These are phyloP conservation scores for Ornithoptera alexandrae DNA, from an alignment of 2,888 invertebrate species.

Conservation along the genomic window DNA sequence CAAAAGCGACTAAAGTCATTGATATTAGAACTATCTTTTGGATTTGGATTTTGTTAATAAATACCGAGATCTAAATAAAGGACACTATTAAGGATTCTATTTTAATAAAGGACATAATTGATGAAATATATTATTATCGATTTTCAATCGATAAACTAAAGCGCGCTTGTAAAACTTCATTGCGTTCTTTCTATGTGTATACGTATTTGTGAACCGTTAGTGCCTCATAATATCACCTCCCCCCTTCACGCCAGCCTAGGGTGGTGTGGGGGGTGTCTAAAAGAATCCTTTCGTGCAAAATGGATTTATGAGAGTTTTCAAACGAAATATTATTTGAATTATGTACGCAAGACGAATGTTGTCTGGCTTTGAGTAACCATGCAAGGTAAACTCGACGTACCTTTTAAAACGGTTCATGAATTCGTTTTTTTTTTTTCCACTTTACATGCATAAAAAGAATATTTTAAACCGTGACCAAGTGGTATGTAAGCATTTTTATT, in stretches of 20 bases:
- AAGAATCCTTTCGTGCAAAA: slow-evolving; percentile 69
- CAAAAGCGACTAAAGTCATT: no score
- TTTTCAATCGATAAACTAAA: neutral
- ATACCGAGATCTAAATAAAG: no score
- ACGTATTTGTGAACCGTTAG: slow-evolving; percentile 23
- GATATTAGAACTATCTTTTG: no score
- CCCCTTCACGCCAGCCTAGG: slow-evolving; percentile 32
- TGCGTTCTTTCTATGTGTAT: slow-evolving; percentile 12
- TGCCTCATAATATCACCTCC: slow-evolving; percentile 30
- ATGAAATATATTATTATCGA: no score
- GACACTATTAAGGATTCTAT: no score
- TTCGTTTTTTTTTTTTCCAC: slow-evolving; percentile 23
- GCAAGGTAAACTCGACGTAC: slow-evolving; percentile 38
- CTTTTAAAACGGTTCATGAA: slow-evolving; percentile 26
- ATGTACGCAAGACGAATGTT: slow-evolving; percentile 64
- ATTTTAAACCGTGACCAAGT: slow-evolving; percentile 12
- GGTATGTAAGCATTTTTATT: no score
- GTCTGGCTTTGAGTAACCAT: slow-evolving; percentile 47
- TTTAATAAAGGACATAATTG: no score
- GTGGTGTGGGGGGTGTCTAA: slow-evolving; percentile 43
- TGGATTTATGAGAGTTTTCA: slow-evolving; percentile 67
- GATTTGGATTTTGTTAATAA: no score
- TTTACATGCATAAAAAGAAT: slow-evolving; percentile 1
- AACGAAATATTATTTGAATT: slow-evolving; percentile 72
- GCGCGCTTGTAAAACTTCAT: slow-evolving; percentile 4